Conservation (phyloP, 2,113 vertebrate genomes). For the Mesocricetus auratus region DNA sequence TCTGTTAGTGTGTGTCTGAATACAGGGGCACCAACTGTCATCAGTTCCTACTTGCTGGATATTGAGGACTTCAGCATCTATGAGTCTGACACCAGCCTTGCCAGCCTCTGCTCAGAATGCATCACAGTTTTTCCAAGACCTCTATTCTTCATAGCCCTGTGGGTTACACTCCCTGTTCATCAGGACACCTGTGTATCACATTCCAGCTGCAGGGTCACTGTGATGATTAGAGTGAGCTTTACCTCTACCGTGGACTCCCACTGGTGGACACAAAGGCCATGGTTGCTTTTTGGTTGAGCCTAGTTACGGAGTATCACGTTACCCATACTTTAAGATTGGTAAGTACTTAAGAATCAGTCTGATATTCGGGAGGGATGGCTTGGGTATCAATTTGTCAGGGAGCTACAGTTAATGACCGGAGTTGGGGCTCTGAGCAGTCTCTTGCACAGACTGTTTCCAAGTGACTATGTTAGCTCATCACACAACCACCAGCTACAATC, state of each 20-base stretch:
- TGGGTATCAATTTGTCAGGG: not conserved
- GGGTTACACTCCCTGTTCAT: not conserved
- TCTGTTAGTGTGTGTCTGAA: accelerated
- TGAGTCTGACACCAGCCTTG: accelerated
- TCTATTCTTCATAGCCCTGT: not conserved
- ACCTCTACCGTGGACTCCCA: not conserved
- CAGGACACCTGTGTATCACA: not conserved
- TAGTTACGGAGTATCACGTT: accelerated
- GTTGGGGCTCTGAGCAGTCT: accelerated
- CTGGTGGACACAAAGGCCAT: too few relatives aligned
- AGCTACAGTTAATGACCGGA: not conserved
- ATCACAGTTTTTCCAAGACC: not conserved
- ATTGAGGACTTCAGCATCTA: accelerated
- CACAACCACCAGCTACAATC: accelerated
- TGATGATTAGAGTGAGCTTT: not conserved
- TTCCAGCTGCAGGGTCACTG: not conserved
- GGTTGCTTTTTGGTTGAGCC: accelerated
- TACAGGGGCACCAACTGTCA: accelerated
- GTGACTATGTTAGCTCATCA: not conserved
- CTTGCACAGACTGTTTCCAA: accelerated
- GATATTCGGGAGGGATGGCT: accelerated
- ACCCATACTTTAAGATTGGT: accelerated
- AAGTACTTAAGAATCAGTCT: not conserved
- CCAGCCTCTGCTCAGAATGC: accelerated
- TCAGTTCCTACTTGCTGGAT: not conserved